phyloP scores from a whole-genome alignment of 1,140 invertebrate species.

The Musca vetustissima region DNA sequence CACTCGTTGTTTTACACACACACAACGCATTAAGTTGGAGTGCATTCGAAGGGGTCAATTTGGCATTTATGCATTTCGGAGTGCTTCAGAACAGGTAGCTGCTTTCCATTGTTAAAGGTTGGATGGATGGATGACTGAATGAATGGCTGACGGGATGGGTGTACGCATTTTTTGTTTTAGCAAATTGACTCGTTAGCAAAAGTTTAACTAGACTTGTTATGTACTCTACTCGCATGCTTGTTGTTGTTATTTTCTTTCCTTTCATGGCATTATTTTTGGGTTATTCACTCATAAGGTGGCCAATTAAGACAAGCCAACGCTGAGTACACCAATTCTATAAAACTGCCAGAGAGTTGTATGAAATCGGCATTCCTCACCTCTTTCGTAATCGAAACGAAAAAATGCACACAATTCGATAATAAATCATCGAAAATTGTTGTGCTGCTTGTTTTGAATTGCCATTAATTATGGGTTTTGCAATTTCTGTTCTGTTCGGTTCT shows the following conservation, averaged over 20 bases:
- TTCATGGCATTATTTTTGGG: not conserved
- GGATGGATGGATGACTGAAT: not conserved
- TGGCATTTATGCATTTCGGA: too few relatives aligned
- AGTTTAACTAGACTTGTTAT: constrained; percentile 1
- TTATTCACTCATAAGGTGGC: not conserved
- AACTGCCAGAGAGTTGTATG: too few relatives aligned
- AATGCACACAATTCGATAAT: constrained; percentile 15
- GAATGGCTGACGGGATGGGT: not conserved
- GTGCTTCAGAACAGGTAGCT: too few relatives aligned
- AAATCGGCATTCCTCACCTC: not conserved
- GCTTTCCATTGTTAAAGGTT: too few relatives aligned
- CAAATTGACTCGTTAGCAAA: constrained; percentile 15
- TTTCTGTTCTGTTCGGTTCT: too few relatives aligned
- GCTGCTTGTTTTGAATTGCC: not conserved
- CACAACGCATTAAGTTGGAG: too few relatives aligned
- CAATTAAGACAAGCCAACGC: constrained; percentile 9
- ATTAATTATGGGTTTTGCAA: too few relatives aligned
- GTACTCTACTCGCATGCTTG: not conserved
- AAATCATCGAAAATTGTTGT: constrained; percentile 20
- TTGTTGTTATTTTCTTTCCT: too few relatives aligned
- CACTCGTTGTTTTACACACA: too few relatives aligned
- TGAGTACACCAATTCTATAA: too few relatives aligned
- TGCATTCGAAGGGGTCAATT: too few relatives aligned
- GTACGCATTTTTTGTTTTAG: constrained; percentile 17
- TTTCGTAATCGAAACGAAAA: not conserved